Conservation (phyloP, 2,113 vertebrate species). For the Elgaria multicarinata region DNA sequence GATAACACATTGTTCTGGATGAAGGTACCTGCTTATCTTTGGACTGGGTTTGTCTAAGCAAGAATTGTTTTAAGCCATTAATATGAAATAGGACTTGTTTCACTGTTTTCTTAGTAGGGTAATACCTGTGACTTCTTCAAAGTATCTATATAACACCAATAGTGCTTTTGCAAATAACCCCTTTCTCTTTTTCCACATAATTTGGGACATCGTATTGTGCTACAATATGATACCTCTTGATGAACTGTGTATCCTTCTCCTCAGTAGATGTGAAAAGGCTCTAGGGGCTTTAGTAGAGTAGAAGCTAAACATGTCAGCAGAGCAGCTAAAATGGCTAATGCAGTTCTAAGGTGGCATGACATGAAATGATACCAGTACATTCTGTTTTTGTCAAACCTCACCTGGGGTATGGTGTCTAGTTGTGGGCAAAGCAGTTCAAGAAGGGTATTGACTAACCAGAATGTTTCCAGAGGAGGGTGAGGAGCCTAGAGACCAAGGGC, state of each 20-base stretch:
- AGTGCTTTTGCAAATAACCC: background rate
- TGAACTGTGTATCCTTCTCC: background rate
- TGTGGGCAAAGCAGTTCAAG: no score
- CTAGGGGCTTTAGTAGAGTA: background rate
- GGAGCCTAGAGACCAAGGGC: no score
- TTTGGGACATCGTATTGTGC: background rate
- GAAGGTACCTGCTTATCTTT: conserved; percentile 26
- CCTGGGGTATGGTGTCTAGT: no score
- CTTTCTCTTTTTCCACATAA: background rate
- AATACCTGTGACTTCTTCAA: background rate
- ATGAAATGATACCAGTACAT: no score
- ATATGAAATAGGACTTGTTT: background rate
- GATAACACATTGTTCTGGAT: conserved; percentile 39
- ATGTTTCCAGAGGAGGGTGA: no score
- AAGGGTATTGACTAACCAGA: no score
- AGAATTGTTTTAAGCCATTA: conserved; percentile 35
- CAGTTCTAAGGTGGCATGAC: no score
- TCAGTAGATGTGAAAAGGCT: background rate
- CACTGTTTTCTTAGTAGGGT: background rate
- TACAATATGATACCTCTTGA: background rate
- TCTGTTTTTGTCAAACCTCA: no score
- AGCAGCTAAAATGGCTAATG: background rate
- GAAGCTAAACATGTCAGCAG: background rate
- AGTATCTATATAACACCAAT: background rate
- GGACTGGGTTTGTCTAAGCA: conserved; percentile 30